Conservation (phyloP, 2,888 invertebrate genomes). For the Halictus quadricinctus region DNA sequence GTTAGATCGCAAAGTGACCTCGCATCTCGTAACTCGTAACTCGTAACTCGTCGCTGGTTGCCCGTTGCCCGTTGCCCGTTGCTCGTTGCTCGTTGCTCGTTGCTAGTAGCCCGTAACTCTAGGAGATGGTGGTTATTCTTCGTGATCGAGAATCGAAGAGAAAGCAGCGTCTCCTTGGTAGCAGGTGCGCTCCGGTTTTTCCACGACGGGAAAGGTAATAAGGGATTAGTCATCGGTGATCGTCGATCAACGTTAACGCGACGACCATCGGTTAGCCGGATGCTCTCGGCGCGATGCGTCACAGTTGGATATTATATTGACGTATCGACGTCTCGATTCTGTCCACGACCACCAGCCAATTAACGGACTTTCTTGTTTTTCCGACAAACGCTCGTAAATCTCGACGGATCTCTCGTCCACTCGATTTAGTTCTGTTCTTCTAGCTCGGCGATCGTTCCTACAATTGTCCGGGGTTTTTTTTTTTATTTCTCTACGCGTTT, state of each 20-base stretch:
- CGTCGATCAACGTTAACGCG: slow-evolving; percentile 76
- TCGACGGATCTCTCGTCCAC: slow-evolving; percentile 53
- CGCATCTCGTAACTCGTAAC: slow-evolving; percentile 21
- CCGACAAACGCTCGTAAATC: slow-evolving; percentile 73
- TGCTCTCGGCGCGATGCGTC: slow-evolving; percentile 59
- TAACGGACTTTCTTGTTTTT: slow-evolving; percentile 74
- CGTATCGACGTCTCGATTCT: slow-evolving; percentile 74
- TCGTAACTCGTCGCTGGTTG: neutral
- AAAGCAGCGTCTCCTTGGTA: slow-evolving; percentile 34
- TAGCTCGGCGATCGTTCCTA: slow-evolving; percentile 34
- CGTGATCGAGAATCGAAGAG: slow-evolving; percentile 20
- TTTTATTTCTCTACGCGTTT: slow-evolving; percentile 16
- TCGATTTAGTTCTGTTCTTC: slow-evolving; percentile 52
- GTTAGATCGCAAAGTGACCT: slow-evolving; percentile 52
- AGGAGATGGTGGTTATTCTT: slow-evolving; percentile 30
- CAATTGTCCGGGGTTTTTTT: slow-evolving; percentile 17
- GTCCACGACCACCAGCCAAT: slow-evolving; percentile 73
- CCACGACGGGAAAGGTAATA: slow-evolving; percentile 66
- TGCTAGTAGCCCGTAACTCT: slow-evolving; percentile 5
- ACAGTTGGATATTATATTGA: slow-evolving; percentile 73
- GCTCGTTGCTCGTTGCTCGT: neutral
- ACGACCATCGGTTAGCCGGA: slow-evolving; percentile 46
- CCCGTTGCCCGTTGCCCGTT: neutral
- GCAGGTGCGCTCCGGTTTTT: slow-evolving; percentile 71
- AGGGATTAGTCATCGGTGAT: slow-evolving; percentile 77